phyloP scores from a whole-genome alignment of 2,888 invertebrate species.

The Lithosia quadra region DNA sequence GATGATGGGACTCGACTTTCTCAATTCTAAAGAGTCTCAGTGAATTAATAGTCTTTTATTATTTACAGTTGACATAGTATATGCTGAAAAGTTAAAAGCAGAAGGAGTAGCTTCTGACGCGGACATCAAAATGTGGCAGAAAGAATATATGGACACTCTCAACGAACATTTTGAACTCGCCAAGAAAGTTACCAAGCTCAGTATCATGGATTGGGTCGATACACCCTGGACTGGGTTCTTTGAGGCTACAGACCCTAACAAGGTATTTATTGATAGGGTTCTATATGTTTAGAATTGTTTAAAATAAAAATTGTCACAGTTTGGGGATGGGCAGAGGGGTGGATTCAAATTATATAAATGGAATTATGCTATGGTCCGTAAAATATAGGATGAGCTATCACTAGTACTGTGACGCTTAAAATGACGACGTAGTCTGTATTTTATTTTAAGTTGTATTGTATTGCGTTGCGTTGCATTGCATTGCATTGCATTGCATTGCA shows the following conservation, averaged over 20 bases:
- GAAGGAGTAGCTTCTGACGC: conserved; percentile 91
- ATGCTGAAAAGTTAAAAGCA: conserved; percentile 90
- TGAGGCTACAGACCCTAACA: conserved; percentile 93
- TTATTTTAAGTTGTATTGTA: no score
- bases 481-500: no score
- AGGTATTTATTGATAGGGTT: conserved; percentile 61
- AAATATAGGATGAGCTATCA: no score
- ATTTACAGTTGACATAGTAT: conserved; percentile 88
- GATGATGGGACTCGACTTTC: no score
- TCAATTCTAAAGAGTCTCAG: neutral
- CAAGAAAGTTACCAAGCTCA: conserved; percentile 79
- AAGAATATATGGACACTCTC: conserved; percentile 77
- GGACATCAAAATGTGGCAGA: conserved; percentile 87
- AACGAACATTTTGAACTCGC: conserved; percentile 79
- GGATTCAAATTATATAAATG: no score
- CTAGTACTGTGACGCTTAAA: no score
- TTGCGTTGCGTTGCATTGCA: no score
- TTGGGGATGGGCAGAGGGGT: no score
- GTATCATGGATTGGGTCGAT: conserved; percentile 97
- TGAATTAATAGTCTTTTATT: conserved; percentile 11
- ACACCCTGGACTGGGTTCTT: conserved; percentile 98
- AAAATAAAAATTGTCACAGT: no score
- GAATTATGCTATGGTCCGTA: no score
- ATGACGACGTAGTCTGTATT: no score
- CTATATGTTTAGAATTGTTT: no score